Conservation (phyloP, 1,140 invertebrate genomes). For the Drosophila sturtevanti region DNA sequence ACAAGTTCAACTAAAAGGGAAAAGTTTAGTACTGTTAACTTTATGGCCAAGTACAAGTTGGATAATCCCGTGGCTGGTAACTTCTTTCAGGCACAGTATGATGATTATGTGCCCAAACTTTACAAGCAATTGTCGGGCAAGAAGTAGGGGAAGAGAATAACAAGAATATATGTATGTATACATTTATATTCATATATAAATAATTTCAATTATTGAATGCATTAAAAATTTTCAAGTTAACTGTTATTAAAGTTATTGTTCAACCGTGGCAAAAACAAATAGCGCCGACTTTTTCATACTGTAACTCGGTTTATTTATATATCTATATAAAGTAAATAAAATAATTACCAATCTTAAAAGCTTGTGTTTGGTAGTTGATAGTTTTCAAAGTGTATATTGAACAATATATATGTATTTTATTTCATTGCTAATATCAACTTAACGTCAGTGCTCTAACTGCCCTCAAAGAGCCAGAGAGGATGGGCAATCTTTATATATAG, state of each 20-base stretch:
- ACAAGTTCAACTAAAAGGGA: not conserved
- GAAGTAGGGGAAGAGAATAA: not conserved
- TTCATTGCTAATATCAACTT: too few species aligned
- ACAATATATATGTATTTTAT: too few species aligned
- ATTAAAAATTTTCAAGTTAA: constrained; percentile 5
- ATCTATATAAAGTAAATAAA: too few species aligned
- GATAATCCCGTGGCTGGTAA: constrained; percentile 90
- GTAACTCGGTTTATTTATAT: too few species aligned
- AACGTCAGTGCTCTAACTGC: too few species aligned
- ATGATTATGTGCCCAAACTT: constrained; percentile 92
- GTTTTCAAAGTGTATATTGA: too few species aligned
- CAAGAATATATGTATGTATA: not conserved
- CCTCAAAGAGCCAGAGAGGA: too few species aligned
- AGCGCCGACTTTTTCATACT: not conserved
- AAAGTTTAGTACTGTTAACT: not conserved
- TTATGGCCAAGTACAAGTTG: constrained; percentile 88
- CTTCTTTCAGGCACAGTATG: constrained; percentile 94
- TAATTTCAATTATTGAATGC: not conserved
- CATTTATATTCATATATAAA: not conserved
- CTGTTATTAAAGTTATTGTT: not conserved
- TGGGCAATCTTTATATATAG: not conserved
- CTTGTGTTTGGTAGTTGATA: too few species aligned
- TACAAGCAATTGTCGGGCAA: constrained; percentile 41
- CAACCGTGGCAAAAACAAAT: not conserved
- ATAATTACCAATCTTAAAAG: too few species aligned